Base-by-base conservation (phyloP, 1,140 invertebrate species). In the Metopolophium dirhodum region DNA sequence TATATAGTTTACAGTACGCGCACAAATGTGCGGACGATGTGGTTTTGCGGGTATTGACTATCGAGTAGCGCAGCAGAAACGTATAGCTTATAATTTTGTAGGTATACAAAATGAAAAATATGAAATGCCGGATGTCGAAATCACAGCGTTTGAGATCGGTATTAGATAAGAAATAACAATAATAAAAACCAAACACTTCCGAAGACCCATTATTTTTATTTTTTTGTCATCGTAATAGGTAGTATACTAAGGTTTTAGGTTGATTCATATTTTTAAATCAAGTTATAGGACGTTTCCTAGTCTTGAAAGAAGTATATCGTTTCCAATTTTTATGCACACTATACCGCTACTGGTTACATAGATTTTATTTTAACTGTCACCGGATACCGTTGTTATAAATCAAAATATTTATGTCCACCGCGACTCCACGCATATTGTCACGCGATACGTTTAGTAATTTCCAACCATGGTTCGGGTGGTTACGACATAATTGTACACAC, bases 21-120 rank as follows among this genome's bases (percentile, higher is more conserved):
- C 49, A n/a, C 18, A 61, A 90, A 89, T n/a, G 87, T 41, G 41
- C 41, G 41, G 30, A 90, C 88, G 88, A 41, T 90, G 88, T 6
- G 88, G 54, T 90, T 90, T 88, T 90, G 51, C 37, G 51, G 88
- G 88, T 61, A n/a, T 77, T 18, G 35, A 37, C 51, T 90, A 30
- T 61, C 61, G 61, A 77, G 30, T 77, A 30, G 61, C 14, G 8
- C n/a, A 54, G 14, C 87, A 22, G 47, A 20, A 54, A 4, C 47
- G 7, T 11, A 37, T 61, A 85, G 22, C 7, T 23, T 85, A 41
- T 85, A 85, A 85, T 85, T 85, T 85, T 41, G 41, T 45, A 41
- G 3, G 23, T 26, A 26, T 26, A 26, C 26, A 11, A 7, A 2
- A 11, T 11, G 9, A 85, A 85, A 85, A 26, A 85, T 11, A 14